Evolutionary conservation across 2,797 vertebrate genomes (phyloP).

Genomic region (Malacoraja senta): DNA sequence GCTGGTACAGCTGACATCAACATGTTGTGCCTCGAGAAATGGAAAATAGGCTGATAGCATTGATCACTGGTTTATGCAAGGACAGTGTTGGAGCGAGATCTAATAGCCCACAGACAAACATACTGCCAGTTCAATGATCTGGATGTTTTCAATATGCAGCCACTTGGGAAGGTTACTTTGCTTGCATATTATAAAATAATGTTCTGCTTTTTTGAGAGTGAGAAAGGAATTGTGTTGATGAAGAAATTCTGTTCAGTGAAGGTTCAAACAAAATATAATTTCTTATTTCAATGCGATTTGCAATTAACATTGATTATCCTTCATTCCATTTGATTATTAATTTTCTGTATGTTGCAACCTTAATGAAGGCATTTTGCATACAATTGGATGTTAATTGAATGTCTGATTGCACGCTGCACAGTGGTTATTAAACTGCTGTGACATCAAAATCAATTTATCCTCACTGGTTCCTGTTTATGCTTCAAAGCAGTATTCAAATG

Average conservation of each 20-base stretch:
- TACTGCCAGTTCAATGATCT: neutral
- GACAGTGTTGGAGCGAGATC: neutral
- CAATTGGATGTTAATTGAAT: neutral
- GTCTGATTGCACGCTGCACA: neutral
- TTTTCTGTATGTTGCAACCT: neutral
- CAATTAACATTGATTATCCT: neutral
- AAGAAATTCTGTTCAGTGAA: neutral
- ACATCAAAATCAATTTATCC: constrained; percentile 22
- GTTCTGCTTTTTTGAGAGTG: neutral
- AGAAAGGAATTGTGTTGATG: neutral
- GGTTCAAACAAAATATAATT: neutral
- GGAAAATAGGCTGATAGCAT: neutral
- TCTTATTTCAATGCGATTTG: neutral
- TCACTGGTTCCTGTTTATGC: neutral
- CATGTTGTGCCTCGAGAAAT: neutral
- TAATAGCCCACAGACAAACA: neutral
- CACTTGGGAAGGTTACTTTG: neutral
- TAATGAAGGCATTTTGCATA: neutral
- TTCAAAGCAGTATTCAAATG: neutral
- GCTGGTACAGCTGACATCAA: neutral
- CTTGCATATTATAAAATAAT: neutral
- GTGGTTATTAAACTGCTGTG: neutral
- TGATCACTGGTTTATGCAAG: neutral
- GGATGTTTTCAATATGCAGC: neutral
- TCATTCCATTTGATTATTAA: neutral